These are phyloP conservation scores for Petrolisthes manimaculis DNA, from an alignment of 2,888 invertebrate species.

Conservation along the genomic window DNA sequence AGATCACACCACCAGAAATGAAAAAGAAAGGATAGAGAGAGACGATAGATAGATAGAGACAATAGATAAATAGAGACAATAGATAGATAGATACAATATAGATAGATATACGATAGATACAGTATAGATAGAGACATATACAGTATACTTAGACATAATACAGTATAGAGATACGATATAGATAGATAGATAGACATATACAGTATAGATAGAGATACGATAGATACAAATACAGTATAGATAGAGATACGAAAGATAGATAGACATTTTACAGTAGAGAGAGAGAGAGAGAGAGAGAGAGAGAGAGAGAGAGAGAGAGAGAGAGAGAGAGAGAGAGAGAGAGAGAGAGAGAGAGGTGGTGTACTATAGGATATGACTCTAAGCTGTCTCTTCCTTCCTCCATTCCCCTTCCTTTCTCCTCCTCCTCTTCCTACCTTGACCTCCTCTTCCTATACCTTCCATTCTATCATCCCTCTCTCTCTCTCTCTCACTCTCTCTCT, in stretches of 20 bases:
- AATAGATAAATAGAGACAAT: background rate
- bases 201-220: background rate
- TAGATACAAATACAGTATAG: background rate
- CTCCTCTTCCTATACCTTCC: too few species aligned
- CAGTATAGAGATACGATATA: background rate
- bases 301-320: conserved; percentile 15
- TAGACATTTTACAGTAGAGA: background rate
- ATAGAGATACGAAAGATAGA: background rate
- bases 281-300: conserved; percentile 15
- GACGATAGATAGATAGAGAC: background rate
- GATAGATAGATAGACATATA: background rate
- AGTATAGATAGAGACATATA: background rate
- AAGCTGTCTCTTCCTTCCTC: too few species aligned
- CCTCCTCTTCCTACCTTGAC: too few species aligned
- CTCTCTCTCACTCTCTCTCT: too few species aligned
- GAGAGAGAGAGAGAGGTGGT: conserved; percentile 4
- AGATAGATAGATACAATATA: background rate
- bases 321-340: conserved; percentile 19
- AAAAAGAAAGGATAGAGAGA: conserved; percentile 5
- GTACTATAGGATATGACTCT: too few species aligned
- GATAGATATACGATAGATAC: background rate
- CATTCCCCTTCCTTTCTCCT: too few species aligned
- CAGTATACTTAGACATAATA: too few species aligned
- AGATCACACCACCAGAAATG: background rate
- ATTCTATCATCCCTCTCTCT: too few species aligned